Base-by-base conservation (phyloP, 2,888 invertebrate species). In the Trachelus tabidus region DNA sequence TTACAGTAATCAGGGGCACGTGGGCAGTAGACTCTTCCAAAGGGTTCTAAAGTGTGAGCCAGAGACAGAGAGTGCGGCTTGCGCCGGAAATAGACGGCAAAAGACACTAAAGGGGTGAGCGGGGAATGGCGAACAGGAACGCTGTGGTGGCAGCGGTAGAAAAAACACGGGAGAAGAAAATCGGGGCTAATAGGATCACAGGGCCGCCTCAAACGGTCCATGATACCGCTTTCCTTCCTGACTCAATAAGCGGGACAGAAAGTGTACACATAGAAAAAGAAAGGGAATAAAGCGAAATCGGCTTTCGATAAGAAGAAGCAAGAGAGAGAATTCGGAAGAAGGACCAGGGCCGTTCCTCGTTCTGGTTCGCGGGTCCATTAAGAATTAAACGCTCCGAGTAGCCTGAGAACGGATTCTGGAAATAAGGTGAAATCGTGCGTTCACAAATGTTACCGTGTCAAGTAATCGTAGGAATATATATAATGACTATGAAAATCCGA, bases 1-100 rank as follows among this genome's bases (percentile, higher is more conserved):
- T 90, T 90, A 90, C 88, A 89, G 88, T 91, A 91, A 91, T 90
- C 90, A 89, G 88, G 85, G 90, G 88, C 91, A 91, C 91, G 91
- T 90, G 91, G 78, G 78, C 75, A 81, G 69, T 79, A 82, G 87
- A 82, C 82, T 83, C 83, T 69, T 82, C 76, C 40, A 80, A 74
- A 79, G 81, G 83, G 78, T 83, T 80, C 83, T 83, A 83, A 84
- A 84, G 84, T 82, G 68, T 71, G 78, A 77, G 79, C 79, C 83
- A 77, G 68, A 31, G 68, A 68, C 69, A 68, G 74, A 75, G 76
- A 74, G 75, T 34, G 71, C 73, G 73, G 71, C 35, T 75, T 73
- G 77, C 81, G 84, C 82, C 83, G 81, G 83, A 88, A 87, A 87
- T 87, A 87, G 88, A 87, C 79, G 80, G 75, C 79, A 75, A 75